Conservation (phyloP, 1,140 invertebrate genomes). For the Fopius arisanus region DNA sequence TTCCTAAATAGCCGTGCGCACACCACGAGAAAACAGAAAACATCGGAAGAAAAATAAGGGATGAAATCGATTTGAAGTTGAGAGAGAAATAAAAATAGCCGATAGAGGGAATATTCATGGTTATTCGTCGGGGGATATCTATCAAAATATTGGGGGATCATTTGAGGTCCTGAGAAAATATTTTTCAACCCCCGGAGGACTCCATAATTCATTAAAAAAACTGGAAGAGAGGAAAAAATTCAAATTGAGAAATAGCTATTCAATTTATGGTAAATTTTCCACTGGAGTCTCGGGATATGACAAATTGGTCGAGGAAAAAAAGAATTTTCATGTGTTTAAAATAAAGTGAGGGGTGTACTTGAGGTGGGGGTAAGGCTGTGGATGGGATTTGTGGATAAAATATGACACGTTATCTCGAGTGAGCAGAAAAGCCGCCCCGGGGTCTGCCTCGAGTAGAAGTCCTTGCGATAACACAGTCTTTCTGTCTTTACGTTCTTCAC, state of each 20-base stretch:
- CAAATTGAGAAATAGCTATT: not conserved
- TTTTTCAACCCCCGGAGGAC: not conserved
- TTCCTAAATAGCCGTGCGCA: not conserved
- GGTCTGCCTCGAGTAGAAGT: not conserved
- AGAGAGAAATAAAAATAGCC: not conserved
- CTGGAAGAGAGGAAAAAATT: not conserved
- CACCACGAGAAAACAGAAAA: not conserved
- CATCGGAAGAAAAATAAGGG: not conserved
- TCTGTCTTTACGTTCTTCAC: not conserved
- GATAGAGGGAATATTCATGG: not conserved
- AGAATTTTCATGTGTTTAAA: not conserved
- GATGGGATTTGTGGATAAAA: conserved; percentile 26
- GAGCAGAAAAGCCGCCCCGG: conserved; percentile 22
- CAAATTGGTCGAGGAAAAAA: not conserved
- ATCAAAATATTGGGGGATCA: too few species aligned
- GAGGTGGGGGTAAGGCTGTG: not conserved
- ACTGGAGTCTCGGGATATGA: not conserved
- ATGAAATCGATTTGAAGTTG: not conserved
- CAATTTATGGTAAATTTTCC: not conserved
- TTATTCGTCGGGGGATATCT: not conserved
- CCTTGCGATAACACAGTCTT: conserved; percentile 17
- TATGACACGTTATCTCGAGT: conserved; percentile 28
- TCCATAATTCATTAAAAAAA: not conserved
- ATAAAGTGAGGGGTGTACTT: not conserved
- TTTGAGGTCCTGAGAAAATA: not conserved